Conservation (phyloP, 2,888 invertebrate genomes). For the Gibbula magus region DNA sequence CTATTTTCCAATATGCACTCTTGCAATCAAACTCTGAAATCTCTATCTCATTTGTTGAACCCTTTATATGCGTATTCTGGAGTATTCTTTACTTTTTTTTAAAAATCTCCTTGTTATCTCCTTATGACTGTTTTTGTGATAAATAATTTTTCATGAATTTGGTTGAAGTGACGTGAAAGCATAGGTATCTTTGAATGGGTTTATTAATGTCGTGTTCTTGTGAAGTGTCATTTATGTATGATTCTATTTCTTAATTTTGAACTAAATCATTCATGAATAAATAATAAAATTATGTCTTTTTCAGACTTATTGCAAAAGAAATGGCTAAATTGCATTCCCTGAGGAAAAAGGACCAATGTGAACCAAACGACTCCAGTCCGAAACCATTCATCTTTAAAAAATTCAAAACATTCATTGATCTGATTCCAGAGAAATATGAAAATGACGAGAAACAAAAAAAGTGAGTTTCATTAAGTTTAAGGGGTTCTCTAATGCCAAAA, state of each 20-base stretch:
- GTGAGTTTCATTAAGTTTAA: constrained; percentile 76
- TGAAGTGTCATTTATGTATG: constrained; percentile 30
- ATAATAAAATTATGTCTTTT: constrained; percentile 29
- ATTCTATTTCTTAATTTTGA: neutral
- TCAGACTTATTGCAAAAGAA: constrained; percentile 81
- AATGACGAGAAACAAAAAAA: constrained; percentile 82
- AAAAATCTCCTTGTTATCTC: too few relatives aligned
- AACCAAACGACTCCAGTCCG: constrained; percentile 22
- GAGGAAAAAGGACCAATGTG: constrained; percentile 49
- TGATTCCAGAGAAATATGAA: constrained; percentile 73
- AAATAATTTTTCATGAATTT: too few relatives aligned
- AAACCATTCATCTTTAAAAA: constrained; percentile 86
- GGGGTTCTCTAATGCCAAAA: neutral
- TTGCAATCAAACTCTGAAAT: neutral
- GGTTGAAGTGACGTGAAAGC: too few relatives aligned
- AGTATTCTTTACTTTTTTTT: too few relatives aligned
- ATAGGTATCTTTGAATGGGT: too few relatives aligned
- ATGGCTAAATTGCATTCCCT: constrained; percentile 80
- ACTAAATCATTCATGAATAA: neutral
- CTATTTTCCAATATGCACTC: too few relatives aligned
- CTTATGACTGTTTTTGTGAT: too few relatives aligned
- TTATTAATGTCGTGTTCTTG: neutral
- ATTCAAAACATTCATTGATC: constrained; percentile 76
- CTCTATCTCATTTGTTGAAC: too few relatives aligned
- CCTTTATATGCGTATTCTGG: too few relatives aligned